Base-by-base conservation (phyloP, 2,113 vertebrate species). In the Nothocercus julius region DNA sequence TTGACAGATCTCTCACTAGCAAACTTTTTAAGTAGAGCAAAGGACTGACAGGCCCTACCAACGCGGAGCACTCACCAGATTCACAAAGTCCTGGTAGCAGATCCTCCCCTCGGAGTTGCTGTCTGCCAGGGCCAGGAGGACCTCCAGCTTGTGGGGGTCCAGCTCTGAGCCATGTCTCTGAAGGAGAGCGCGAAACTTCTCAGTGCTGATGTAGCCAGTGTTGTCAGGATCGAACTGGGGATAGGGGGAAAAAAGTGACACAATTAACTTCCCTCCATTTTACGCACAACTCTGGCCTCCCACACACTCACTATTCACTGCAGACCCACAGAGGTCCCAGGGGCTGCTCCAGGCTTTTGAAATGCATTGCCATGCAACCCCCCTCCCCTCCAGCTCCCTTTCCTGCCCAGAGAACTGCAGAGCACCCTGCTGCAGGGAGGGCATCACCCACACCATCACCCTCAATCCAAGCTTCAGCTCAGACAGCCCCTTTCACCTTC, bases 61-160 rank as follows among this genome's bases (percentile, higher is more conserved):
- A 56, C 27, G 9, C 34, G 25, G 54, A 85, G 76, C 44, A 92
- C 99, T 99, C 97, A 99, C 99, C 98, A 99, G 98, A 97, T 99
- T 99, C 96, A 99, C 98, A 81, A 99, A 99, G 95, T 99, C 99
- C 97, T 99, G 99, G 97, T 99, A 99, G 97, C 98, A 98, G 97
- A 99, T 99, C 97, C 98, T 99, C 32, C 99, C 99, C 8, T 99
- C 98, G 0, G 98, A 98, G 47, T 99, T 99, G 96, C 98, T 98
- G 89, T 99, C 98, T 7, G 99, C 98, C 11, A 99, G 98, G 40
- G 99, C 99, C 97, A 99, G 96, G 36, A 99, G 98, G 27, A 99
- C 99, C 97, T 99, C 99, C 93, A 98, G 98, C 95, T 99, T 99
- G 97, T 99, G 99, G 1, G 99, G 99, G 96, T 99, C 99, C 58